phyloP scores from a whole-genome alignment of 2,797 vertebrate genomes.

The Mormyrops boulengeri region DNA sequence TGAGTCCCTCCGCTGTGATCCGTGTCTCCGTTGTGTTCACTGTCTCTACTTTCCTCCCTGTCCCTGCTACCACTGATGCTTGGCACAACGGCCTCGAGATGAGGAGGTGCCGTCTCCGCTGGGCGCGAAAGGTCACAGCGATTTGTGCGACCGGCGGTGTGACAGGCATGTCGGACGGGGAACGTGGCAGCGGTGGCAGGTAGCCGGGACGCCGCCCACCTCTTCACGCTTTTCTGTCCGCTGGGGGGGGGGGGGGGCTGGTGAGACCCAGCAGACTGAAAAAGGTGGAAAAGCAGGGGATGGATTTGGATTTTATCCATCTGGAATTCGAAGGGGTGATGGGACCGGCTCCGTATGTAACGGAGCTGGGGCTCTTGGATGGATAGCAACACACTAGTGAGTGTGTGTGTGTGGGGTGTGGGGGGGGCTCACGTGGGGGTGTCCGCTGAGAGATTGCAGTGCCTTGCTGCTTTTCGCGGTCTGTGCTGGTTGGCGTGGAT shows the following conservation, averaged over 20 bases:
- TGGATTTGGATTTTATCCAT: background rate
- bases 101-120: conserved; percentile 27
- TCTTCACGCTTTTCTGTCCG: background rate
- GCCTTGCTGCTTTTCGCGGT: background rate
- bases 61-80: background rate
- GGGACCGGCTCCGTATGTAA: background rate
- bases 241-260: background rate
- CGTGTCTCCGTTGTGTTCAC: background rate
- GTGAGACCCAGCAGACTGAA: background rate
- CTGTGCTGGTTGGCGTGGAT: background rate
- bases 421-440: background rate
- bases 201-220: background rate
- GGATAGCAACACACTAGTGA: background rate
- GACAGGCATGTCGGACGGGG: background rate
- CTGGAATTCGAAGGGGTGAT: background rate
- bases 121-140: conserved; percentile 45
- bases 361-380: background rate
- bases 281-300: background rate
- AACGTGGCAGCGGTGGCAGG: background rate
- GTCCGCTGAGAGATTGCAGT: conserved; percentile 25
- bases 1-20: background rate
- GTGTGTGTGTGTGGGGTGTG: background rate
- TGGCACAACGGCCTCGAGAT: background rate
- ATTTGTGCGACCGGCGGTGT: conserved; percentile 45
- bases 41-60: background rate